These are phyloP conservation scores for Carterocephalus palaemon DNA, from an alignment of 2,888 invertebrate species.

Conservation along the genomic window DNA sequence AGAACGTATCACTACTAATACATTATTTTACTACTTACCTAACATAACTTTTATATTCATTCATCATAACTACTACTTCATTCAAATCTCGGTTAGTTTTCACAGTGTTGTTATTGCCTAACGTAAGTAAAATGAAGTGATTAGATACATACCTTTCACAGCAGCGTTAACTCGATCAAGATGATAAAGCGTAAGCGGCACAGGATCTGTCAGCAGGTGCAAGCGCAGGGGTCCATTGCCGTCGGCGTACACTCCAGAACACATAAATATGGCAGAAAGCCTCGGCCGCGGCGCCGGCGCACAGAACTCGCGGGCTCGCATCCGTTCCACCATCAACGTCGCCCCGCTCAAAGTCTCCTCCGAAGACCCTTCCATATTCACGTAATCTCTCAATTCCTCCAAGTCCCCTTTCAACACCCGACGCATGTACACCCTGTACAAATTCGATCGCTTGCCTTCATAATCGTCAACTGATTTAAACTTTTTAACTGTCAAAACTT, in stretches of 20 bases:
- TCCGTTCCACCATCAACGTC: conserved; percentile 58
- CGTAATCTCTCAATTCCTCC: conserved; percentile 54
- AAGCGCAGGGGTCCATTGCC: conserved; percentile 53
- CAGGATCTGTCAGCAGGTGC: conserved; percentile 68
- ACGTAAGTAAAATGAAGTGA: too few relatives aligned
- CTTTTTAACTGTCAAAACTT: conserved; percentile 70
- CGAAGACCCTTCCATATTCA: conserved; percentile 55
- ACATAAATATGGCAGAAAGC: conserved; percentile 70
- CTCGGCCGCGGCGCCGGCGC: conserved; percentile 67
- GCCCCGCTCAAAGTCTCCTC: conserved; percentile 63
- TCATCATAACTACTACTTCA: too few relatives aligned
- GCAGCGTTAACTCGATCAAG: conserved; percentile 75
- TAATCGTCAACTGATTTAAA: conserved; percentile 50
- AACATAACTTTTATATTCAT: too few relatives aligned
- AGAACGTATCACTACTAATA: too few relatives aligned
- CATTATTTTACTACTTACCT: too few relatives aligned
- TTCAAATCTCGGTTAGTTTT: too few relatives aligned
- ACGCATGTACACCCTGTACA: conserved; percentile 68
- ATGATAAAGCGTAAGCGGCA: conserved; percentile 74
- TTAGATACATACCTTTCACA: conserved; percentile 69
- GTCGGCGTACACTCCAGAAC: conserved; percentile 51
- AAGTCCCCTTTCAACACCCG: conserved; percentile 69
- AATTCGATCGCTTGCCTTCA: conserved; percentile 57
- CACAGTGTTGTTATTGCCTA: too few relatives aligned
- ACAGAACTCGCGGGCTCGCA: conserved; percentile 58